phyloP scores from a whole-genome alignment of 2,797 vertebrate species.

The Acrossocheilus wenchowensis region DNA sequence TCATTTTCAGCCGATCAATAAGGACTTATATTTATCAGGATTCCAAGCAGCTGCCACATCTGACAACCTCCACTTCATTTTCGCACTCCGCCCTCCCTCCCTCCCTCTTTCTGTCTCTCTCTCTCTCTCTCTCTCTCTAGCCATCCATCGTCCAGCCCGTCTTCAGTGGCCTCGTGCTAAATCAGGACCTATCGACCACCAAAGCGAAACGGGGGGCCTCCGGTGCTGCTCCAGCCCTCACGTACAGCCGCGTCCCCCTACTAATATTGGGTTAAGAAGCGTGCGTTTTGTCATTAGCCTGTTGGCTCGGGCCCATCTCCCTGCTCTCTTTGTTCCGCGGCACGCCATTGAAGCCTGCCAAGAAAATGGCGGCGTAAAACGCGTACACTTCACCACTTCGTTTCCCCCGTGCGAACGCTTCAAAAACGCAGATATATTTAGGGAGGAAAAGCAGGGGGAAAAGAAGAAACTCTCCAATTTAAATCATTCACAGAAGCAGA shows the following conservation, averaged over 20 bases:
- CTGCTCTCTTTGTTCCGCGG: constrained; percentile 87
- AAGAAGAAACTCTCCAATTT: constrained; percentile 67
- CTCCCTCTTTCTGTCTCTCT: constrained; percentile 41
- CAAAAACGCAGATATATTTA: constrained; percentile 59
- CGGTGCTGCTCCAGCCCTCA: constrained; percentile 76
- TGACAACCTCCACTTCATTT: constrained; percentile 99
- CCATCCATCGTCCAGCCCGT: constrained; percentile 46
- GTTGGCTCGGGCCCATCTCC: constrained; percentile 84
- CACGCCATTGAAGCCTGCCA: constrained; percentile 70
- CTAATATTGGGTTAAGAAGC: constrained; percentile 89
- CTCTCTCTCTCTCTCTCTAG: constrained; percentile 36
- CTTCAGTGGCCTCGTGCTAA: constrained; percentile 73
- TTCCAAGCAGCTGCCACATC: constrained; percentile 98
- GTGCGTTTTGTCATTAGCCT: constrained; percentile 89
- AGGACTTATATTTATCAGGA: constrained; percentile 99
- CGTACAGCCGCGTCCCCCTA: constrained; percentile 35
- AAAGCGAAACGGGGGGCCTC: constrained; percentile 77
- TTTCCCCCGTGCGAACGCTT: constrained; percentile 29
- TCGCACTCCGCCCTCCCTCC: constrained; percentile 79
- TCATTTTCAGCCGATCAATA: constrained; percentile 99
- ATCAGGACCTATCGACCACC: constrained; percentile 87
- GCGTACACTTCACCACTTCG: constrained; percentile 41
- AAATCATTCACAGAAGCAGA: constrained; percentile 67
- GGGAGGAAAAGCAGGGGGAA: constrained; percentile 47
- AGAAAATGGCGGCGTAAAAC: constrained; percentile 51